phyloP scores from a whole-genome alignment of 2,888 invertebrate species.

The Drosophila fulvimacula region DNA sequence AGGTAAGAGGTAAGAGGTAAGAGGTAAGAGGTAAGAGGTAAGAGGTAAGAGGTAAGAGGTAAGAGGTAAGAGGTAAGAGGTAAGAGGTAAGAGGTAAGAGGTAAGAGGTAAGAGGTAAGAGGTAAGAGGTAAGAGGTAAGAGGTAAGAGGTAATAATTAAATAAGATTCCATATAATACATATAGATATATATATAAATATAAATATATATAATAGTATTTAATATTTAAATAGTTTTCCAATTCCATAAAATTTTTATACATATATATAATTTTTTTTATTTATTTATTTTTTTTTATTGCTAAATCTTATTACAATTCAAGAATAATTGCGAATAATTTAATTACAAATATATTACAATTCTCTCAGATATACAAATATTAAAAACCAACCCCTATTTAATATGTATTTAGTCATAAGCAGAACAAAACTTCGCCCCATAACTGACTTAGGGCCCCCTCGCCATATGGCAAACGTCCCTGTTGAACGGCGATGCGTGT shows the following conservation, averaged over 20 bases:
- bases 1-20: too few species aligned
- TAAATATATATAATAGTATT: too few species aligned
- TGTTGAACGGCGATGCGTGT: conserved; percentile 30
- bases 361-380: neutral
- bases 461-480: conserved; percentile 17
- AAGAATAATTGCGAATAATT: neutral
- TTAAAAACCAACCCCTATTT: neutral
- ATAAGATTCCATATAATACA: too few species aligned
- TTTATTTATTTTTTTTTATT: too few species aligned
- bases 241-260: too few species aligned
- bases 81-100: neutral
- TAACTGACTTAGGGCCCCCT: neutral
- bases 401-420: neutral
- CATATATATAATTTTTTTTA: too few species aligned
- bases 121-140: too few species aligned
- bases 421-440: neutral
- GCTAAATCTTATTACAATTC: too few species aligned
- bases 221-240: too few species aligned
- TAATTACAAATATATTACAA: neutral
- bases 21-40: neutral
- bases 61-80: neutral
- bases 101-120: too few species aligned
- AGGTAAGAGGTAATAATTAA: too few species aligned
- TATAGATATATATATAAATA: too few species aligned
- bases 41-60: neutral